These are phyloP conservation scores for honey bee (Apis mellifera) DNA, from an alignment of 1,140 invertebrate genomes.

Conservation along the genomic window Amel_HAv3.1 CM009942.2:7083001-7083500, in stretches of 20 bases:
- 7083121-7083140: constrained; percentile 31
- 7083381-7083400: background rate
- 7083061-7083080: background rate
- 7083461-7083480: too few species aligned
- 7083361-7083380: background rate
- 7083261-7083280: constrained; percentile 1
- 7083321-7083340: constrained; percentile 12
- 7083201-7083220: constrained; percentile 53
- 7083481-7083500: too few species aligned
- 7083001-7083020: too few species aligned
- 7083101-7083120: constrained; percentile 34
- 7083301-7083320: background rate
- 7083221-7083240: constrained; percentile 44
- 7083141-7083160: constrained; percentile 52
- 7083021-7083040: too few species aligned
- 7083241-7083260: constrained; percentile 32
- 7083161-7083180: constrained; percentile 15
- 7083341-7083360: background rate
- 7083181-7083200: constrained; percentile 10
- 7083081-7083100: background rate
- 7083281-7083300: too few species aligned
- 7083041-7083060: too few species aligned
- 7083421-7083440: too few species aligned
- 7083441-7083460: too few species aligned
- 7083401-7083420: too few species aligned